These are phyloP conservation scores for Urocitellus parryii DNA, from an alignment of 2,113 vertebrate species.

Conservation along the genomic window DNA sequence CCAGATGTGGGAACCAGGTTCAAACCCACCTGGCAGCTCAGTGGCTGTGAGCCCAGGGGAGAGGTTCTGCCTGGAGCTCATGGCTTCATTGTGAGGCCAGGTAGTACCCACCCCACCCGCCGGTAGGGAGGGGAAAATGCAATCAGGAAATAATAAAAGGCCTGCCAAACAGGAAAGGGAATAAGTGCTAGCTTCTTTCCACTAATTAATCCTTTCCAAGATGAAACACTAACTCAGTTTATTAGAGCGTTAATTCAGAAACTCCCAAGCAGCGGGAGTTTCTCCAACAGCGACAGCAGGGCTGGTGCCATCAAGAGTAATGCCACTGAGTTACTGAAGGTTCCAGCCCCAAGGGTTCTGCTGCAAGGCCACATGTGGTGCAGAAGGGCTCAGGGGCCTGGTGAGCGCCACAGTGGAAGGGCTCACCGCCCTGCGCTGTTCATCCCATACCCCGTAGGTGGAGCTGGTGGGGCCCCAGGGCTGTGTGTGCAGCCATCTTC, in stretches of 20 bases:
- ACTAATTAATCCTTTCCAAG: slow-evolving; percentile 66
- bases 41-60: background rate
- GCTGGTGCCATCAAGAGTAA: slow-evolving; percentile 58
- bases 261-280: no score
- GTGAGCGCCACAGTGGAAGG: no score
- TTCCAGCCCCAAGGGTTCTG: slow-evolving; percentile 60
- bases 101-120: no score
- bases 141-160: slow-evolving; percentile 55
- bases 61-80: background rate
- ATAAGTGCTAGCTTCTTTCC: slow-evolving; percentile 74
- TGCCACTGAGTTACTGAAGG: slow-evolving; percentile 67
- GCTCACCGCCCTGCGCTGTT: no score
- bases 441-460: slow-evolving; percentile 23
- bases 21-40: background rate
- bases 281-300: slow-evolving; percentile 49
- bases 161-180: slow-evolving; percentile 65
- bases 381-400: background rate
- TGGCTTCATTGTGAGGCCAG: background rate
- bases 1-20: background rate
- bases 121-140: no score
- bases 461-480: slow-evolving; percentile 26
- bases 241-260: slow-evolving; percentile 68
- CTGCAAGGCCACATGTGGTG: background rate
- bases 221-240: slow-evolving; percentile 30
- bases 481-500: background rate